Evolutionary conservation across 2,888 invertebrate genomes (phyloP).

Genomic region (Ernsta delagoae): DNA sequence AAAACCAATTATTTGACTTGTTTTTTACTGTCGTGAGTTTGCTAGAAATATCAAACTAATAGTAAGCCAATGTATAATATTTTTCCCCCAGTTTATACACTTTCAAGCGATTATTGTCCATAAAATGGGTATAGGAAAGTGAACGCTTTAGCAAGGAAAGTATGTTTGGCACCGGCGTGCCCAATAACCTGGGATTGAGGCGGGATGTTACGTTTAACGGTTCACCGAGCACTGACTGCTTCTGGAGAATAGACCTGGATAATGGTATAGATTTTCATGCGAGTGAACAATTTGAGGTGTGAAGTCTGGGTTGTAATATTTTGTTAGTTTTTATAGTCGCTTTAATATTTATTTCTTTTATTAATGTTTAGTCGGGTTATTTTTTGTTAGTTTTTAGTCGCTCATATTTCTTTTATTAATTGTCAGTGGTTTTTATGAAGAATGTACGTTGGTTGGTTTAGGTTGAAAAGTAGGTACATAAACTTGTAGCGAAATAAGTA

Average conservation of each 20-base stretch:
- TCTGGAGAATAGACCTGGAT: conserved; percentile 14
- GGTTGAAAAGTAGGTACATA: too few species aligned
- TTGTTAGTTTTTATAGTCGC: neutral
- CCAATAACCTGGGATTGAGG: conserved; percentile 16
- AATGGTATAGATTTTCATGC: conserved; percentile 6
- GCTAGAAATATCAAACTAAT: too few species aligned
- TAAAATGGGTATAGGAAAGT: neutral
- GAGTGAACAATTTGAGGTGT: neutral
- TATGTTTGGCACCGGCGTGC: conserved; percentile 18
- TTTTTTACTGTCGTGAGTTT: too few species aligned
- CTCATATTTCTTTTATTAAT: too few species aligned
- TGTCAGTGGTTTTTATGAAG: too few species aligned
- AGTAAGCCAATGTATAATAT: too few species aligned
- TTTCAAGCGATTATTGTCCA: neutral
- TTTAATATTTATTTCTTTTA: too few species aligned
- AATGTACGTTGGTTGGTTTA: too few species aligned
- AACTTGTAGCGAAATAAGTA: too few species aligned
- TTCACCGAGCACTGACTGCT: conserved; percentile 4
- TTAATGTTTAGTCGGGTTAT: too few species aligned
- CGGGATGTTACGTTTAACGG: conserved; percentile 20
- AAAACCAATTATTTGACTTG: too few species aligned
- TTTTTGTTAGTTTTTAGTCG: too few species aligned
- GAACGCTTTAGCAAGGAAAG: neutral
- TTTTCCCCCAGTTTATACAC: neutral
- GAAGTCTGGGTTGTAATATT: neutral